Evolutionary conservation across 2,888 invertebrate species (phyloP), one percentile per base, ranked within the genome.

Genomic region (Exocentrus adspersus): DNA sequence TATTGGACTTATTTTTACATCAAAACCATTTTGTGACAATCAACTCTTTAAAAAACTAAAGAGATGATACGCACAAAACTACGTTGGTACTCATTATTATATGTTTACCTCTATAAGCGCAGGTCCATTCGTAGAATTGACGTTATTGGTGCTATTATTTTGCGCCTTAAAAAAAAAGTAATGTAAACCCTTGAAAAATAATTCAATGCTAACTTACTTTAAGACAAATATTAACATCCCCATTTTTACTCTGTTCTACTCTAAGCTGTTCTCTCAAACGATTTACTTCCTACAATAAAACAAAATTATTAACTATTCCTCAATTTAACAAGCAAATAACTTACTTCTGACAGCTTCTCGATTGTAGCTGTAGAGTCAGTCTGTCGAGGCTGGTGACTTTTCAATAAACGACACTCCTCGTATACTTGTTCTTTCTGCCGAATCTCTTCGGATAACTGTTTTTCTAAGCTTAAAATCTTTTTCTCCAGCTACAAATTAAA

Each of bases 131-230:
- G 74, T 74, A 46, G 76, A 69, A 67, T 67, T 74, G 65, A 42
- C 20, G 4, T 57, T 37, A 37, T 37, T 52, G 41, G n/a, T 20
- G 28, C 60, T 65, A 58, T 67, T 72, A 67, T 69, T 75, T 69
- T 69, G 74, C 68, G 72, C 72, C 73, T 72, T 69, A 68, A 73
- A 74, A 62, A 17, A n/a, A n/a, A n/a, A n/a, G n/a, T n/a, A n/a
- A n/a, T n/a, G n/a, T n/a, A n/a, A n/a, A n/a, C n/a, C n/a, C n/a
- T n/a, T n/a, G n/a, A n/a, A n/a, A n/a, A n/a, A n/a, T n/a, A n/a
- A n/a, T n/a, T n/a, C n/a, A n/a, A n/a, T n/a, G n/a, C n/a, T n/a
- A 43, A 72, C 75, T 75, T 68, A 75, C 75, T 65, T 75, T 74
- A 42, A 65, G 60, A 60, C 68, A 67, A 41, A 68, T 66, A 58